Evolutionary conservation across 2,888 invertebrate species (phyloP), one percentile per base, ranked within the genome.

Genomic region (Apamea sordens): DNA sequence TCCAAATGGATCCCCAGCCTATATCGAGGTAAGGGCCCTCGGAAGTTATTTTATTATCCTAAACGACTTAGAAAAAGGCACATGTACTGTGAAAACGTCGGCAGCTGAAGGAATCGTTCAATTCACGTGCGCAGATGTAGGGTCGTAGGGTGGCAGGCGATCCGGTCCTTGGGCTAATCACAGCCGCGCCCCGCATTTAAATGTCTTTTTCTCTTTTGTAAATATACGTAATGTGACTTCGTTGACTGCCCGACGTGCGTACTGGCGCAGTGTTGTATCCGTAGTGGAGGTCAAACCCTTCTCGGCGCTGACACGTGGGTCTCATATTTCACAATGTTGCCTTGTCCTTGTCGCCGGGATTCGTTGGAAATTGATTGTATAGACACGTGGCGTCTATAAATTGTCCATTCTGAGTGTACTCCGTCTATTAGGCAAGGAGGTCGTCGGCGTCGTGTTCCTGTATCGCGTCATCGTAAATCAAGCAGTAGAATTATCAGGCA

Each of bases 381-480:
- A 91, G 93, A 91, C 91, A 92, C 91, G 90, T 92, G 92, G 89
- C 92, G 93, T 93, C 93, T 93, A 96, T 96, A 95, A 95, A 95
- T 95, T 95, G 94, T 92, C 92, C 92, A 92, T 94, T 95, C 94
- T 94, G 92, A 91, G 88, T 90, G 90, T 91, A 91, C 89, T 91
- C 91, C 67, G 90, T 93, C 90, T 94, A 94, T 94, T 94, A 94
- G 93, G 93, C 92, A 93, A 93, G 93, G 92, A 94, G 94, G 93
- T 92, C 91, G 93, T 92, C 91, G 92, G 89, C 89, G 90, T 89
- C 90, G 92, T 91, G 89, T 91, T 86, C 89, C 91, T 92, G 93
- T 95, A 95, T 94, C 94, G 93, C 94, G 94, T 95, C 95, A 95
- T 93, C 95, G 95, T 96, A 96, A 96, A 96, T 97, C 96, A 96